A percentile compares a stretch with the other conserved stretches of the same genome.
Evolutionary conservation across 2,113 vertebrate species (phyloP).

Genomic region (Sitta europaea): DNA sequence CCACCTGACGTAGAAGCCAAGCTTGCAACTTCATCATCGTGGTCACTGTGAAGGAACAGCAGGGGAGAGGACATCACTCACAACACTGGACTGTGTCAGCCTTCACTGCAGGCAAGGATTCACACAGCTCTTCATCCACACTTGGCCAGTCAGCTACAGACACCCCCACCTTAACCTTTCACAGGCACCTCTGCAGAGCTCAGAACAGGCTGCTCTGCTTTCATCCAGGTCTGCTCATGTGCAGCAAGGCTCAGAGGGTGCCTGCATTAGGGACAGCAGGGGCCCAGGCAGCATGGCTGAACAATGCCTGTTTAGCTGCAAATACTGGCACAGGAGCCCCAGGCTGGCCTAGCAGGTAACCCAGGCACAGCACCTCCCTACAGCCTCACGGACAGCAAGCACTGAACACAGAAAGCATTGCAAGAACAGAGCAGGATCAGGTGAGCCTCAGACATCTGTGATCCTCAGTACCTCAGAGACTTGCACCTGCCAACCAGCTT

Average conservation of each 20-base stretch:
- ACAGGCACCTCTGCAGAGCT: neutral
- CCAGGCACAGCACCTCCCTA: neutral
- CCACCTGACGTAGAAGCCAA: slow-evolving; percentile 85
- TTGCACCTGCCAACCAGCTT: neutral
- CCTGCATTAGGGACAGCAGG: neutral
- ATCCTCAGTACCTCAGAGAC: neutral
- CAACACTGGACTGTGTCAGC: neutral
- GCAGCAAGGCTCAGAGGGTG: neutral
- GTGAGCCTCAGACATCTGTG: neutral
- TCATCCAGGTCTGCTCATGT: neutral
- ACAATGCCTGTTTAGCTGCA: rapidly evolving
- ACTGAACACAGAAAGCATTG: neutral
- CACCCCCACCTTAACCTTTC: neutral
- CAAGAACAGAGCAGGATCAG: neutral
- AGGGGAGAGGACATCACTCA: neutral
- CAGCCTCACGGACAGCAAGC: neutral
- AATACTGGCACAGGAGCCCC: rapidly evolving
- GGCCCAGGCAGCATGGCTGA: neutral
- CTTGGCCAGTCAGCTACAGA: neutral
- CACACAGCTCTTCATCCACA: neutral
- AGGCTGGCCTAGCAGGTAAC: neutral
- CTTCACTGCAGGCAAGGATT: neutral
- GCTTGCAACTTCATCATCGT: slow-evolving; percentile 91
- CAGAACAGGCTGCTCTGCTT: neutral
- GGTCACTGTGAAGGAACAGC: slow-evolving; percentile 78